Evolutionary conservation across 2,888 invertebrate genomes (phyloP), one percentile per base, ranked within the genome.

Genomic region (Latrodectus elegans): DNA sequence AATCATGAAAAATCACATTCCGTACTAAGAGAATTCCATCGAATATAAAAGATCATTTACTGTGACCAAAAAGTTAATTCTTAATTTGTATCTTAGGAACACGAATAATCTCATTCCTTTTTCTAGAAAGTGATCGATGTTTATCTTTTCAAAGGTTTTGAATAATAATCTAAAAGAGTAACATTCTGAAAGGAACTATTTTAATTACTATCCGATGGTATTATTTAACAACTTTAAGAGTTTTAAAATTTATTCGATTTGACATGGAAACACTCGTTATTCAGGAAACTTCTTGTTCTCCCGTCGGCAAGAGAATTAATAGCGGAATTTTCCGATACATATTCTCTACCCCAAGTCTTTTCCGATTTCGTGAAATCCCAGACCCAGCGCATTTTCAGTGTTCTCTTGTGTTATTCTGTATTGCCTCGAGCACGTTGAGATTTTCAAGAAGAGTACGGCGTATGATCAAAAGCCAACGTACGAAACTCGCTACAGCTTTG

Each of bases 191-290:
- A 60, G n/a, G 60, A n/a, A 11, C 12, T 60, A 60, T 60, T 60
- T 10, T 60, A 60, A 60, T 60, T 60, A 60, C 60, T n/a, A 3
- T 60, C 10, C 60, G 60, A n/a, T n/a, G 60, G 60, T n/a, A 60
- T 11, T n/a, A 12, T 60, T 60, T 60, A 12, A 60, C n/a, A n/a
- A 60, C 6, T 38, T 38, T 9, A 11, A n/a, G 60, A 60, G 60
- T 60, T 60, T 60, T 60, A n/a, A 55, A 60, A 60, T 60, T 60
- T 60, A 60, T 60, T 60, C 60, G n/a, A 60, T 60, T 60, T 60
- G 6, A n/a, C 12, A 60, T n/a, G 4, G 60, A 9, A 60, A 11
- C n/a, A 15, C 60, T 60, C n/a, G 60, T 60, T 60, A 60, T 60
- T 11, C 6, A 60, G 12, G n/a, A 12, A 60, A 60, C 14, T 60